phyloP scores from a whole-genome alignment of 2,797 vertebrate genomes.

The Alcedo atthis region DNA sequence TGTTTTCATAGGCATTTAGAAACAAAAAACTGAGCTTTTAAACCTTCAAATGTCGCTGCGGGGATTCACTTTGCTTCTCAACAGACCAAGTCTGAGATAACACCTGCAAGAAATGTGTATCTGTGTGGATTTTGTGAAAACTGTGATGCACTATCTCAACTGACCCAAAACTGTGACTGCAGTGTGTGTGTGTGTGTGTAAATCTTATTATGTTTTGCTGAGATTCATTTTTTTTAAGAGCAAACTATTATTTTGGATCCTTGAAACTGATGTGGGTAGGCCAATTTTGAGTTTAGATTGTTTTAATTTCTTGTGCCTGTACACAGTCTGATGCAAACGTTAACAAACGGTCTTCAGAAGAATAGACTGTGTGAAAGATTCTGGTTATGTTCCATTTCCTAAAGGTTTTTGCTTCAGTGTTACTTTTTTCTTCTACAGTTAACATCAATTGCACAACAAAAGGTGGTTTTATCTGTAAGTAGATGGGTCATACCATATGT shows the following conservation, averaged over 20 bases:
- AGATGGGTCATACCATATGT: background rate
- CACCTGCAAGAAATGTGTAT: conserved; percentile 60
- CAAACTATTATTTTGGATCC: conserved; percentile 5
- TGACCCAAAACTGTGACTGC: conserved; percentile 53
- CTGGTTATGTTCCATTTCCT: background rate
- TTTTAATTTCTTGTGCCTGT: background rate
- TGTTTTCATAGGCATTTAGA: conserved; percentile 72
- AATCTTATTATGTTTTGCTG: background rate
- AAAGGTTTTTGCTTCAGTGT: background rate
- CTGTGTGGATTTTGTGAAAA: conserved; percentile 48
- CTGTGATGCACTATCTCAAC: conserved; percentile 33
- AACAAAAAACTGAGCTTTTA: conserved; percentile 71
- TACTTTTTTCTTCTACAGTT: background rate
- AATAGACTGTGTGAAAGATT: background rate
- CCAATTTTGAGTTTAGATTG: background rate
- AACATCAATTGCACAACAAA: background rate
- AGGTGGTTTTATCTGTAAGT: background rate
- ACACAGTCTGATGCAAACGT: background rate
- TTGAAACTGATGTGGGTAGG: background rate
- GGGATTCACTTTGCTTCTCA: conserved; percentile 65
- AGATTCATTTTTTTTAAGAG: background rate
- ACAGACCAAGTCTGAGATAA: conserved; percentile 62
- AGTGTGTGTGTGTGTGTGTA: background rate
- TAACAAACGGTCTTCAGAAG: background rate
- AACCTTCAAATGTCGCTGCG: conserved; percentile 53